Conservation (phyloP, 2,888 invertebrate genomes). For the Idaea dimidiata region DNA sequence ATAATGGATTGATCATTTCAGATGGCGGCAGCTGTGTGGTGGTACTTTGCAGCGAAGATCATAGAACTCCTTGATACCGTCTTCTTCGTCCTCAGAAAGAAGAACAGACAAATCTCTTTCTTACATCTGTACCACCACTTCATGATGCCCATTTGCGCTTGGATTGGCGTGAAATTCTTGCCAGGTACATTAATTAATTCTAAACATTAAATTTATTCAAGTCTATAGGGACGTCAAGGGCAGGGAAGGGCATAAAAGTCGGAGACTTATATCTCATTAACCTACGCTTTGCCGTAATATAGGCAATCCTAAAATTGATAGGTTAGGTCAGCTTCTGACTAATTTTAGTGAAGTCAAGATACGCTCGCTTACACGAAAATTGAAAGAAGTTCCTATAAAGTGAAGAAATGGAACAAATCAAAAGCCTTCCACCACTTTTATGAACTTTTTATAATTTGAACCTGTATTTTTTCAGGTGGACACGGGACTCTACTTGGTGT, state of each 20-base stretch:
- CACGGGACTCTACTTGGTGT: conserved; percentile 93
- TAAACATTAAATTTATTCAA: not conserved
- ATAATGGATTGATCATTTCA: conserved; percentile 33
- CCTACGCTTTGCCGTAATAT: too few relatives aligned
- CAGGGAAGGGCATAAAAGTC: too few relatives aligned
- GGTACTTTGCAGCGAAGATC: conserved; percentile 90
- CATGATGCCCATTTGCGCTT: conserved; percentile 88
- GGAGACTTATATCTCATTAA: too few relatives aligned
- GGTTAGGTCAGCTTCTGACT: too few relatives aligned
- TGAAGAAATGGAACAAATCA: too few relatives aligned
- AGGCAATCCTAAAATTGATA: too few relatives aligned
- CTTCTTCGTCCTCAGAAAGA: conserved; percentile 95
- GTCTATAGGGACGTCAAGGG: too few relatives aligned
- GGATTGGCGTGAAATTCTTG: conserved; percentile 89
- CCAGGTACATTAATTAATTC: conserved; percentile 77
- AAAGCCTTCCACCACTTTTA: too few relatives aligned
- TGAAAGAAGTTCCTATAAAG: too few relatives aligned
- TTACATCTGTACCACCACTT: conserved; percentile 95
- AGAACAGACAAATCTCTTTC: conserved; percentile 92
- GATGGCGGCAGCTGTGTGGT: conserved; percentile 86
- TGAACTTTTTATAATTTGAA: not conserved
- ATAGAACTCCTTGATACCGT: conserved; percentile 90
- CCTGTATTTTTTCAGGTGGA: conserved; percentile 83
- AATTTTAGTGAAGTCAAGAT: too few relatives aligned
- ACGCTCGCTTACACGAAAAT: too few relatives aligned